Base-by-base conservation (phyloP, 1,140 invertebrate species). In the Pygmarrhopalites habei region DNA sequence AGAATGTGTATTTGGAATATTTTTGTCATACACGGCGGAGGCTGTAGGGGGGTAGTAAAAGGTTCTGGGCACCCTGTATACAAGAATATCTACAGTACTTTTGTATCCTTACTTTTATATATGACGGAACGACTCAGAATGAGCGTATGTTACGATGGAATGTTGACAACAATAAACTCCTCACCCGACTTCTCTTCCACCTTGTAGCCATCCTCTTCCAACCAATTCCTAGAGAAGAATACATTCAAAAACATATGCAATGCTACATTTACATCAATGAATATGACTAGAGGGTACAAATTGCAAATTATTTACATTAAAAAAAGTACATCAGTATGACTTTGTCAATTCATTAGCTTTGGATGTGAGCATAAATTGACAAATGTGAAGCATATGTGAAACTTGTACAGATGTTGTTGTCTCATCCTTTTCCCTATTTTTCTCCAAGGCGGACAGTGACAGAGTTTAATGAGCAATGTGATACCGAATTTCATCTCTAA, bases 401-500 rank as follows among this genome's bases (percentile, higher is more conserved):
- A 25, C 7, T n/a, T 19, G 10, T 41, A 10, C 39, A 41, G 10
- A n/a, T 19, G 17, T 25, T 47, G 44, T 35, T 5, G 44, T 47
- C 19, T 47, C 30, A 5, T 43, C 26, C 32, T 29, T n/a, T 28
- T 58, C 44, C 17, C 19, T 15, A n/a, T 41, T 28, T 10, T 26
- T 2, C 7, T 64, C 32, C 12, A 64, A n/a, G 41, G 17, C 58
- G 19, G n/a, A 5, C 1, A 1, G 15, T 28, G 12, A 60, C 1
- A 67, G 41, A 10, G 64, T 14, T 21, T 58, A 61, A 12, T n/a
- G 43, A 25, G 35, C 47, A 25, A 68, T 44, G 26, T 60, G 58
- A 29, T 58, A 65, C 21, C 64, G 51, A 1, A 71, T 43, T 58
- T 65, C 69, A 2, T 32, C 19, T 1, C 61, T 21, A 41, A 66